Conservation (phyloP, 1,140 invertebrate species). For the Palaemon carinicauda region DNA sequence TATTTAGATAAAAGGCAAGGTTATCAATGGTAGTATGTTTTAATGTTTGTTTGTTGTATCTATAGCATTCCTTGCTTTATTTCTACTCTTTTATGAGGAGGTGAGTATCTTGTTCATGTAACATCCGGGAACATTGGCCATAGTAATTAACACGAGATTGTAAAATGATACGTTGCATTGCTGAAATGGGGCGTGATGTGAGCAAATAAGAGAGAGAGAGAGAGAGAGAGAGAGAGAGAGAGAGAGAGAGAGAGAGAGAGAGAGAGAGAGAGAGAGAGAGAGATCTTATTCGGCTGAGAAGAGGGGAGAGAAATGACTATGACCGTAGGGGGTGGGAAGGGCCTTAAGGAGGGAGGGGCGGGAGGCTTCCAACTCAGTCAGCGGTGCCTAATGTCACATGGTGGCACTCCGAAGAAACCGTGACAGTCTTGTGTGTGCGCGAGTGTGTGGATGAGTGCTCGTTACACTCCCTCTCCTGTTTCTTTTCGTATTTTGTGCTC, state of each 20-base stretch:
- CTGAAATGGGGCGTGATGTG: background rate
- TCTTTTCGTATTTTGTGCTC: background rate
- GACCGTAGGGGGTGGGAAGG: background rate
- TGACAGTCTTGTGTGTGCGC: background rate
- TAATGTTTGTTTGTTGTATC: too few relatives aligned
- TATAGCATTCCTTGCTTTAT: too few relatives aligned
- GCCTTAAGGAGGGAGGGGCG: background rate
- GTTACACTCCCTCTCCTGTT: background rate
- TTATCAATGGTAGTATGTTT: too few relatives aligned
- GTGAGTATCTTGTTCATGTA: too few relatives aligned
- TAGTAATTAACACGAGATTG: too few relatives aligned
- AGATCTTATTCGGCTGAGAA: background rate
- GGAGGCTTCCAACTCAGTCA: too few relatives aligned
- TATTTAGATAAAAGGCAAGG: too few relatives aligned
- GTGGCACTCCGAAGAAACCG: too few relatives aligned
- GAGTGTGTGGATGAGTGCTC: background rate
- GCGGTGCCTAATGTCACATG: too few relatives aligned
- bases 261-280: background rate
- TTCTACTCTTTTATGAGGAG: too few relatives aligned
- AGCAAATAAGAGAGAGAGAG: background rate
- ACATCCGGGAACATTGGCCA: too few relatives aligned
- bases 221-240: background rate
- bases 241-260: background rate
- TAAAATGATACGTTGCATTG: too few relatives aligned
- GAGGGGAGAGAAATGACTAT: background rate